Base-by-base conservation (phyloP, 2,888 invertebrate genomes). In the Macrophya alboannulata region DNA sequence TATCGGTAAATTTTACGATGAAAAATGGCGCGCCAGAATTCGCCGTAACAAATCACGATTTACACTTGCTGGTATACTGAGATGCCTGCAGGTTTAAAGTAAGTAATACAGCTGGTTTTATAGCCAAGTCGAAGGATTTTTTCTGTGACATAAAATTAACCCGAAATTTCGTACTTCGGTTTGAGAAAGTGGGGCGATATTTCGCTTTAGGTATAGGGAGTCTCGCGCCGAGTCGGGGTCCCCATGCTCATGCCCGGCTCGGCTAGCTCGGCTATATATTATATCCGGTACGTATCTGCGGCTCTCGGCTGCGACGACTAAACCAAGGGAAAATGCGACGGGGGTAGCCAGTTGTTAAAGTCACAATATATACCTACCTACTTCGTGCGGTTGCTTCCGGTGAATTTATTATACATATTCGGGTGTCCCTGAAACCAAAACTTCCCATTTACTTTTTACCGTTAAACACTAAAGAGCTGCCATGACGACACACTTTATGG, bases 61-160 rank as follows among this genome's bases (percentile, higher is more conserved):
- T 48, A 71, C 71, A 71, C 71, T 31, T 2, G 31, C 31, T 71
- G 40, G 37, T 40, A 31, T 40, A 48, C 6, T 2, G 6, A 71
- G 71, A 17, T 17, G 71, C 71, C 71, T 65, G 25, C 37, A 17
- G 59, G 31, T 15, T 55, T 51, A 43, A 76, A 79, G 77, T 55
- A 45, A 37, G 55, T 79, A 79, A 79, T 79, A 79, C 55, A 59
- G 31, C 45, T 12, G 17, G 77, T 79, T 79, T 55, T 79, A 79
- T 79, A 40, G 77, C 37, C 12, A n/a, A 79, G 31, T 79, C 55
- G 40, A 51, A 79, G 55, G 77, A 79, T 79, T 79, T 79, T 79
- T 74, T 12, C 55, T 79, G 55, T 55, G 77, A 79, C 55, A 79
- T 79, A 79, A 79, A 79, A 79, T 79, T 79, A 79, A 79, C 77